Conservation (phyloP, 2,797 vertebrate species). For the Caiman crocodilus region DNA sequence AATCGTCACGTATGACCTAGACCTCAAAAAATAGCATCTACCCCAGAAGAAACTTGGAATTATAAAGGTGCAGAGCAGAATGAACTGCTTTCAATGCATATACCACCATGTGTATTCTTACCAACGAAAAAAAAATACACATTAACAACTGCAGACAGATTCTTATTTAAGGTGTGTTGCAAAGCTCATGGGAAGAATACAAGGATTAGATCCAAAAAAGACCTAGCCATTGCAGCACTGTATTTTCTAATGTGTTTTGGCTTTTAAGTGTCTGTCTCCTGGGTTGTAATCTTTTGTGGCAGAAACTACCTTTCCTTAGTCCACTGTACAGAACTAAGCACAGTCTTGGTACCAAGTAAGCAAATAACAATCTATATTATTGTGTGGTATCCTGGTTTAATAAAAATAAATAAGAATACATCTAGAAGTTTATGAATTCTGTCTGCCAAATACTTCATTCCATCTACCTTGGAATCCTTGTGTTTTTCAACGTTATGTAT, state of each 20-base stretch:
- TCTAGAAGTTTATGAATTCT: neutral
- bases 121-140: too few relatives aligned
- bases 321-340: neutral
- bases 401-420: neutral
- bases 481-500: neutral
- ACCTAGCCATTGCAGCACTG: neutral
- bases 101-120: neutral
- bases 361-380: constrained; percentile 1
- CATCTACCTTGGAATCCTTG: neutral
- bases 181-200: neutral
- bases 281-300: neutral
- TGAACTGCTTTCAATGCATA: neutral
- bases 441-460: neutral
- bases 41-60: neutral
- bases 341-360: neutral
- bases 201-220: neutral
- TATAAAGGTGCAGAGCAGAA: neutral
- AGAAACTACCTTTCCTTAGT: neutral
- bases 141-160: neutral
- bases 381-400: neutral
- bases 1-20: neutral
- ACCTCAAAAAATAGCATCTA: neutral
- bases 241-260: constrained; percentile 18
- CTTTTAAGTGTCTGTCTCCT: neutral
- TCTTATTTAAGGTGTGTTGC: neutral